These are phyloP conservation scores for Drosophila koepferae DNA, from an alignment of 2,888 invertebrate species.

Conservation along the genomic window DNA sequence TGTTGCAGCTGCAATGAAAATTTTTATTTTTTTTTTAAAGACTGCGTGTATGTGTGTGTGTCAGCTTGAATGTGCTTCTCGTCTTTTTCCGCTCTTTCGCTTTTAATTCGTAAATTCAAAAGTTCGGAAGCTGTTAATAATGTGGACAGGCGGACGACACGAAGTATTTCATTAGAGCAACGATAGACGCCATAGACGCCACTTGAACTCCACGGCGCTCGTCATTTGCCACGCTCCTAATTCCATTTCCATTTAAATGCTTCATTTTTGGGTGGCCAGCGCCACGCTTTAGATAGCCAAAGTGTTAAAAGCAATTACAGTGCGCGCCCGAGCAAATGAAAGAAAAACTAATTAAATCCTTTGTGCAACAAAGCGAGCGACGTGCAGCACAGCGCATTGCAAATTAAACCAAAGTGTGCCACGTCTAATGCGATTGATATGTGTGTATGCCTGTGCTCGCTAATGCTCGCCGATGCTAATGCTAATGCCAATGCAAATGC, in stretches of 20 bases:
- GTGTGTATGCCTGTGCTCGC: slow-evolving; percentile 23
- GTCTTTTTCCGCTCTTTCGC: slow-evolving; percentile 1
- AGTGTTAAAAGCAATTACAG: slow-evolving; percentile 73
- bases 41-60: slow-evolving; percentile 5
- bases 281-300: slow-evolving; percentile 35
- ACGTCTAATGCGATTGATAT: slow-evolving; percentile 38
- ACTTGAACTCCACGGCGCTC: slow-evolving; percentile 19
- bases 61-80: slow-evolving; percentile 29
- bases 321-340: slow-evolving; percentile 66
- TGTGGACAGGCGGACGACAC: slow-evolving; percentile 75
- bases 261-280: slow-evolving; percentile 34
- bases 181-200: slow-evolving; percentile 23
- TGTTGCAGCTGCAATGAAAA: slow-evolving; percentile 50
- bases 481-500: slow-evolving; percentile 13
- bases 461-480: slow-evolving; percentile 1
- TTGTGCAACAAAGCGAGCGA: slow-evolving; percentile 59
- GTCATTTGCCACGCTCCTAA: slow-evolving; percentile 24
- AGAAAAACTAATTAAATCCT: slow-evolving; percentile 84
- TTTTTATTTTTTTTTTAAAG: slow-evolving; percentile 24
- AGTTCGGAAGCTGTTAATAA: slow-evolving; percentile 75
- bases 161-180: slow-evolving; percentile 73
- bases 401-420: slow-evolving; percentile 29
- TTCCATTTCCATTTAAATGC: slow-evolving; percentile 42
- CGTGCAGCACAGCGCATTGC: slow-evolving; percentile 8
- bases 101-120: slow-evolving; percentile 62